Evolutionary conservation across 2,113 vertebrate species (phyloP), one percentile per base, ranked within the genome.

Genomic region (Mungos mungo): DNA sequence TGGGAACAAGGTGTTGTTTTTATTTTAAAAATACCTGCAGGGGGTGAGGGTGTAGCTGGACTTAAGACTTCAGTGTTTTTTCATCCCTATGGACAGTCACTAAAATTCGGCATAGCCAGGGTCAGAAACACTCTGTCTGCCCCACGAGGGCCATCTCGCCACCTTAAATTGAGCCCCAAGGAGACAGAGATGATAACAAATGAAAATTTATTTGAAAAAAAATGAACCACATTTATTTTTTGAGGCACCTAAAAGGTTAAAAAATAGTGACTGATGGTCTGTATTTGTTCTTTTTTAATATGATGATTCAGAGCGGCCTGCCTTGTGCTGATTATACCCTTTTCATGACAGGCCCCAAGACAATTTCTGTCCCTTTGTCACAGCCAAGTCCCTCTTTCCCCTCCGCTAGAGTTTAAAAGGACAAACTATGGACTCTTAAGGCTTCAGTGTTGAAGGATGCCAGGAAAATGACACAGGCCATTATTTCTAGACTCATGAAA

Each of bases 171-270:
- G 54, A 52, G 68, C 35, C n/a, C 15, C 31, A 69, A 89, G n/a
- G 47, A 90, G 77, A 85, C 38, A 68, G 41, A 60, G 52, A 71
- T 14, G 29, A 96, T 63, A 76, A 92, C 74, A 92, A 52, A 79
- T 79, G 81, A 93, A 94, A 96, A 91, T 65, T 92, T 90, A 88
- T 79, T 95, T 89, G 83, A 96, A 77, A 94, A 94, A 95, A 97
- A 97, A 96, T 83, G 90, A 96, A 33, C 76, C 54, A 79, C 85
- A 89, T 90, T 93, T 96, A 83, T 95, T 92, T 97, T 88, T 33
- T 76, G 50, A 95, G 95, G 88, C 52, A 5, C 29, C 79, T 93
- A 35, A 95, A 93, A 80, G 81, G 90, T 47, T 72, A 57, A 77
- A 88, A 88, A 95, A 96, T 95, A 96, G 88, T 93, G 88, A 97